phyloP scores from a whole-genome alignment of 2,113 vertebrate species.

The Chloebia gouldiae region DNA sequence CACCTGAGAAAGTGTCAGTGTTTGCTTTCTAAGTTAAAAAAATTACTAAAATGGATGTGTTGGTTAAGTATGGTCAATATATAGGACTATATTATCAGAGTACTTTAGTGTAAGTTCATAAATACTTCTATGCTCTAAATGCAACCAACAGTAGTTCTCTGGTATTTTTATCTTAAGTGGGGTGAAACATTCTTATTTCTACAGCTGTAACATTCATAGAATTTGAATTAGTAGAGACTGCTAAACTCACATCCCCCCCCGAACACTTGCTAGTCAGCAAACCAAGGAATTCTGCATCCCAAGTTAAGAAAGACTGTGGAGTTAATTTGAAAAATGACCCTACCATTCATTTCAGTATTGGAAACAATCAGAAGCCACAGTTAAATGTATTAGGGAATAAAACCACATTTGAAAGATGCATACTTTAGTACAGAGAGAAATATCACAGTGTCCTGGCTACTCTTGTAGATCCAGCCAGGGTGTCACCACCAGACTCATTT shows the following conservation, averaged over 20 bases:
- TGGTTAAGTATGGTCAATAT: neutral
- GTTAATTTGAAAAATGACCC: neutral
- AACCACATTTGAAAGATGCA: fast-evolving
- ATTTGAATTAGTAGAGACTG: neutral
- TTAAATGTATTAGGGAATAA: neutral
- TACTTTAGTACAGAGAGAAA: neutral
- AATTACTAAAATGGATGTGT: neutral
- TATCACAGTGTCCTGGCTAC: neutral
- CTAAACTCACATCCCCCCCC: neutral
- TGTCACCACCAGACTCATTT: neutral
- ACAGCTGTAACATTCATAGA: neutral
- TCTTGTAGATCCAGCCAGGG: fast-evolving
- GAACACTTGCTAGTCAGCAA: neutral
- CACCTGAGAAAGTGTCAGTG: neutral
- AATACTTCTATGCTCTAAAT: neutral
- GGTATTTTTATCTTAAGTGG: neutral
- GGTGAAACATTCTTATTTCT: neutral
- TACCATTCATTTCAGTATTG: neutral
- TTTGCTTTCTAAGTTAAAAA: neutral
- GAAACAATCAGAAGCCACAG: neutral
- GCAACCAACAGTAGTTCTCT: neutral
- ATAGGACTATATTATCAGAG: neutral
- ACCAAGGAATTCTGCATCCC: neutral
- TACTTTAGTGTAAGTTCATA: neutral
- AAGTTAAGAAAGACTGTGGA: neutral